A percentile compares a stretch with the other conserved stretches of the same genome.
Evolutionary conservation across 2,888 invertebrate species (phyloP).

Genomic region (Parascotia fuliginaria): DNA sequence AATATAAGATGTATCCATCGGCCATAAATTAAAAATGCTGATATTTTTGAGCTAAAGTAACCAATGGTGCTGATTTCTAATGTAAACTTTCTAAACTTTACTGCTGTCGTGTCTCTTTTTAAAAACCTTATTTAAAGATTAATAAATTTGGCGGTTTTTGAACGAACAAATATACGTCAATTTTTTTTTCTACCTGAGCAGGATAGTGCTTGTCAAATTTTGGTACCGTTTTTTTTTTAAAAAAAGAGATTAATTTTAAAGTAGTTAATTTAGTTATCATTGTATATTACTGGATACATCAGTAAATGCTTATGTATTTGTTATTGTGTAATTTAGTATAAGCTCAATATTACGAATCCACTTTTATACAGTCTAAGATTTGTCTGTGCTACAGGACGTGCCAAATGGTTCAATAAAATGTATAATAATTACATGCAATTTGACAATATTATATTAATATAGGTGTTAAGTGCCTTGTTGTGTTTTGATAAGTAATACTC

Average conservation of each 20-base stretch:
- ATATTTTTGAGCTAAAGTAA: neutral
- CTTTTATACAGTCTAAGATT: conserved; percentile 39
- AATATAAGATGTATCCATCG: neutral
- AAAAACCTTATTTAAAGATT: too few species aligned
- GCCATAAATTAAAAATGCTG: neutral
- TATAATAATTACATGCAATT: conserved; percentile 44
- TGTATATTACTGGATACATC: neutral
- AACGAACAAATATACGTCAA: too few species aligned
- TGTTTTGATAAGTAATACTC: conserved; percentile 73
- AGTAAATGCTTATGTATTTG: neutral
- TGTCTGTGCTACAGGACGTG: conserved; percentile 51
- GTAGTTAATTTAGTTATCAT: neutral
- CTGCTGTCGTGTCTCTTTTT: neutral
- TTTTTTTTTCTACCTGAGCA: too few species aligned
- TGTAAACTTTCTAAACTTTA: neutral
- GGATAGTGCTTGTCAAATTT: too few species aligned
- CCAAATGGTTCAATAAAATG: conserved; percentile 44
- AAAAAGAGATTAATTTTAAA: neutral
- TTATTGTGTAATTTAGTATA: conserved; percentile 1
- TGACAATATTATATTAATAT: conserved; percentile 43
- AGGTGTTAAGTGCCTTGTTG: conserved; percentile 72
- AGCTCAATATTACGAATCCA: conserved; percentile 41
- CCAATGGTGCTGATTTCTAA: neutral
- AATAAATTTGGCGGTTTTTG: too few species aligned
- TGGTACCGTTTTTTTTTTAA: too few species aligned